Evolutionary conservation across 2,797 vertebrate genomes (phyloP).

Genomic region (Enoplosus armatus): DNA sequence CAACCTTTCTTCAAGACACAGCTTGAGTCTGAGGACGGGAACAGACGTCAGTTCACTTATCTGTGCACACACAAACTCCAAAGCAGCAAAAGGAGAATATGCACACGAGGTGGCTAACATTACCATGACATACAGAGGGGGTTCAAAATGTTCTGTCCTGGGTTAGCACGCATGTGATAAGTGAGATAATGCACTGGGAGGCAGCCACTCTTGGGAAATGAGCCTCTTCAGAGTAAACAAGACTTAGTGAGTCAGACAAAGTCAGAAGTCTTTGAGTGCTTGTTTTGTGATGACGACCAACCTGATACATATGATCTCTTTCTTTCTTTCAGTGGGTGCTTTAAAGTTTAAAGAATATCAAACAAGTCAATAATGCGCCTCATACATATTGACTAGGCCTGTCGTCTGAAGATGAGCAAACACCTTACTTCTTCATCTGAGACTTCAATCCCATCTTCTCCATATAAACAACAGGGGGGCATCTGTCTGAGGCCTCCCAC

Average conservation of each 20-base stretch:
- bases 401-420: neutral
- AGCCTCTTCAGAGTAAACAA: conserved; percentile 25
- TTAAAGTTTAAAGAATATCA: conserved; percentile 9
- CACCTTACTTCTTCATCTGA: neutral
- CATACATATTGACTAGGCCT: conserved; percentile 8
- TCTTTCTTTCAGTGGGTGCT: neutral
- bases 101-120: neutral
- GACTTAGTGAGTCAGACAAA: neutral
- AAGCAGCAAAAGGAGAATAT: neutral
- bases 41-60: neutral
- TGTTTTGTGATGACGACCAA: neutral
- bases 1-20: neutral
- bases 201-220: conserved; percentile 1
- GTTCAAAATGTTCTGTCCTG: neutral
- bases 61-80: neutral
- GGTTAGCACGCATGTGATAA: neutral
- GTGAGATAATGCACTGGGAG: neutral
- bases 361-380: neutral
- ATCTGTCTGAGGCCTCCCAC: conserved; percentile 13
- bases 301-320: neutral
- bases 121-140: neutral
- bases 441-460: conserved; percentile 46
- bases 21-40: neutral
- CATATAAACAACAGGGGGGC: neutral
- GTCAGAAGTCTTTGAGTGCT: neutral